Evolutionary conservation across 2,797 vertebrate genomes (phyloP).

Genomic region (Pseudochirops corinnae): DNA sequence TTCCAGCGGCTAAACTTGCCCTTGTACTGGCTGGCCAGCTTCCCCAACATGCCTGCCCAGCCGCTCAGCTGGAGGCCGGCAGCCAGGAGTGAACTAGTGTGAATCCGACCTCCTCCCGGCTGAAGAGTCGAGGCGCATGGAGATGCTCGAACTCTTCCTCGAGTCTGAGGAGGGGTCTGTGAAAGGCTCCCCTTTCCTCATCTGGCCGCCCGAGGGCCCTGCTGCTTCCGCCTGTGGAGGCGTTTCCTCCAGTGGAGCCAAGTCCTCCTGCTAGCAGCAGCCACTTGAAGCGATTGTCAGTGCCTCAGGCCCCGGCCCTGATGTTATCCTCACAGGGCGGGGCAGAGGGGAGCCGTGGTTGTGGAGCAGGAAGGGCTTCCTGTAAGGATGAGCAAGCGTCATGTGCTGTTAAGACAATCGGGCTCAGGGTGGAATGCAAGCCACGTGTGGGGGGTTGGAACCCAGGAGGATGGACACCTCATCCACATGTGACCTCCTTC

Average conservation of each 20-base stretch:
- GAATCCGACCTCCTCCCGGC: slow-evolving; percentile 86
- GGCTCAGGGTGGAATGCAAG: slow-evolving; percentile 68
- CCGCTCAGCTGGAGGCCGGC: slow-evolving; percentile 90
- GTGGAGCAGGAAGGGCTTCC: slow-evolving; percentile 83
- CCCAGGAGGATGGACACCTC: slow-evolving; percentile 75
- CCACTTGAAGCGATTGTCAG: slow-evolving; percentile 82
- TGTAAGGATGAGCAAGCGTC: slow-evolving; percentile 84
- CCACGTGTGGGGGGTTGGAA: not conserved
- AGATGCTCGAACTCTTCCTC: slow-evolving; percentile 94
- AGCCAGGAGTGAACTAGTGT: slow-evolving; percentile 93
- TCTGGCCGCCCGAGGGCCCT: slow-evolving; percentile 89
- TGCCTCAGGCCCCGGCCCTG: slow-evolving; percentile 75
- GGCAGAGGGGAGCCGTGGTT: slow-evolving; percentile 88
- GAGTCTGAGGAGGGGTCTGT: slow-evolving; percentile 97
- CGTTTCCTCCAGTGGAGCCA: slow-evolving; percentile 45
- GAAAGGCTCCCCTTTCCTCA: slow-evolving; percentile 96
- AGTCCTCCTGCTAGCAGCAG: no score
- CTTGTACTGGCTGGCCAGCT: slow-evolving; percentile 85
- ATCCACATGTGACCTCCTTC: slow-evolving; percentile 81
- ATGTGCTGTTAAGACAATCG: slow-evolving; percentile 73
- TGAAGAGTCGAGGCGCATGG: slow-evolving; percentile 87
- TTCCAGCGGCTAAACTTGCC: slow-evolving; percentile 89
- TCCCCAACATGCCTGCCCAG: slow-evolving; percentile 74
- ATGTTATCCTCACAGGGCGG: slow-evolving; percentile 84
- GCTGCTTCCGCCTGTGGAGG: slow-evolving; percentile 74